Base-by-base conservation (phyloP, 2,888 invertebrate species). In the Xiphydria camelus region DNA sequence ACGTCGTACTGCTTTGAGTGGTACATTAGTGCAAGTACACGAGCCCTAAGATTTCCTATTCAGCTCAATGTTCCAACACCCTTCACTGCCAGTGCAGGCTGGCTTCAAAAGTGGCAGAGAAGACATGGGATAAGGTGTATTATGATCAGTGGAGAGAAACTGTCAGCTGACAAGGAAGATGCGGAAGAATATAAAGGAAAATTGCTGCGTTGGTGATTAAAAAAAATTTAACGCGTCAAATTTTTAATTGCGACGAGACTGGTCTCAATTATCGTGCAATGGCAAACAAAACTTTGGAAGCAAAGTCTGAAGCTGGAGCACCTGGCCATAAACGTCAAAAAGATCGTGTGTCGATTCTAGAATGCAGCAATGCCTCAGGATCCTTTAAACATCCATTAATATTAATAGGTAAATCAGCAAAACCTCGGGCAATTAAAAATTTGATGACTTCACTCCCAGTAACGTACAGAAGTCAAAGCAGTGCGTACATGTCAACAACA, bases 71-170 rank as follows among this genome's bases (percentile, higher is more conserved):
- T 4, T 22, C 57, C 12, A 55, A 52, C 18, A 26, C 18, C 15
- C 4, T 22, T 22, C 22, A 4, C 4, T 4, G 22, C 22, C 4
- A 22, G 22, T 7, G 5, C 4, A 22, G 50, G 61, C 42, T 64
- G 59, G 57, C 51, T 63, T 33, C 49, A 53, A 44, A 43, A 56
- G 33, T 62, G 55, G 33, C 60, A 62, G 46, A 51, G 49, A 23
- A 45, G 51, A 33, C 51, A 61, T 48, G 51, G 53, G 22, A 54
- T 60, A 41, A 36, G 51, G 42, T 41, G 45, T 21, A 26, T 58
- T 23, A 33, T 41, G 32, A 35, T 58, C 29, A 39, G 47, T 18
- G 55, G 50, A 9, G 52, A 54, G 32, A 57, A 52, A 35, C 18
- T 51, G 12, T 47, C 48, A 36, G 38, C 39, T 6, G 47, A 56